Base-by-base conservation (phyloP, 2,888 invertebrate species). In the Synergus japonicus region DNA sequence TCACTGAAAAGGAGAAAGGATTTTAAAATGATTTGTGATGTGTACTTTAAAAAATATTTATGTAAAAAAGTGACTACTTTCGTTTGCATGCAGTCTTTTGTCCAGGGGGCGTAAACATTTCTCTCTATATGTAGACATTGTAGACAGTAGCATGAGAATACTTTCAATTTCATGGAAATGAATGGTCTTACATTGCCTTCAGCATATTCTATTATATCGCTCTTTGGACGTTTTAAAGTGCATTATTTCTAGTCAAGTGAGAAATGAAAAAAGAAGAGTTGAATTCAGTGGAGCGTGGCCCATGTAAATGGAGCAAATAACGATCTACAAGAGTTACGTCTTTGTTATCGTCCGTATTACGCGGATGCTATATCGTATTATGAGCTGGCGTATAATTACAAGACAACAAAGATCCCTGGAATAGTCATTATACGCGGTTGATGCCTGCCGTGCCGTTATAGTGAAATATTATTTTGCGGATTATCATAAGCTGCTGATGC, bases 231-330 rank as follows among this genome's bases (percentile, higher is more conserved):
- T 78, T 78, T 77, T 78, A 69, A 64, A 58, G 73, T 80, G 78
- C 76, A 80, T 82, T 81, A 83, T 82, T 82, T 22, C 60, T 29
- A 29, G 12, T 77, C 73, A 46, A 79, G 76, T 79, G 66, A 49
- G 15, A 63, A 77, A 9, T 60, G 22, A 77, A 44, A 63, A 78
- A 79, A 80, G 85, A 83, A 86, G 86, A 86, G 84, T 87, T 80
- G 83, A 81, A 83, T 82, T 85, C 82, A 80, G 82, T 81, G 83
- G 86, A 84, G 81, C 81, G 83, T 84, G 81, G 80, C 81, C 77
- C 73, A 81, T 84, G 84, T 85, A 88, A 90, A 89, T 88, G 83
- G 86, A 87, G 85, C 86, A 84, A 84, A 82, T 84, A 83, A 87
- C 85, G 85, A 88, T 88, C 85, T 76, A 78, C 82, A 79, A 78